These are phyloP conservation scores for Tragelaphus eurycerus DNA, from an alignment of 2,797 vertebrate species.

Conservation along the genomic window DNA sequence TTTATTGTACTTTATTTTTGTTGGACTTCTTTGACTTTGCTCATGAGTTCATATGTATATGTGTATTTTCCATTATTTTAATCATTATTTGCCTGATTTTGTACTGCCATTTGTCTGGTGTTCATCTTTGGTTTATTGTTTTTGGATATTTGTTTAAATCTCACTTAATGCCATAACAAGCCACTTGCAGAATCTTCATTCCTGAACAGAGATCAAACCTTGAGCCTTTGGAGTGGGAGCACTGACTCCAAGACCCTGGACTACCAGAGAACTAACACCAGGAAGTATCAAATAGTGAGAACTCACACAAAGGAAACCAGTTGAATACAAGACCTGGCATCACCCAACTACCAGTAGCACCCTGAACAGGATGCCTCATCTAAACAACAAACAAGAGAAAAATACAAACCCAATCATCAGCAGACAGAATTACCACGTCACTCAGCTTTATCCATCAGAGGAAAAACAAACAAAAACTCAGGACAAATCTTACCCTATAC, in stretches of 20 bases:
- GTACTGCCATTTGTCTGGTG: neutral
- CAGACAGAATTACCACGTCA: neutral
- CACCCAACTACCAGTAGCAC: neutral
- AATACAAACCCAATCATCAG: neutral
- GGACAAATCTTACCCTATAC: neutral
- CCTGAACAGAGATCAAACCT: neutral
- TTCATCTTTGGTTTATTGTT: neutral
- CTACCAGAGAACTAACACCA: neutral
- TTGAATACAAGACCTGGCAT: neutral
- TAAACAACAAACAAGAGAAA: neutral
- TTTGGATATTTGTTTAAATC: neutral
- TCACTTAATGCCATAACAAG: neutral
- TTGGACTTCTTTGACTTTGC: neutral
- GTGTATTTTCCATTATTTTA: neutral
- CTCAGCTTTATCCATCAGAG: neutral
- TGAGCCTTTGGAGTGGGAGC: neutral
- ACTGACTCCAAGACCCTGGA: neutral
- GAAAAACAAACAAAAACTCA: neutral
- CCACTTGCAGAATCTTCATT: accelerated
- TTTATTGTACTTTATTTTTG: neutral
- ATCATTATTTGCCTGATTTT: neutral
- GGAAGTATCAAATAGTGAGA: too few relatives aligned
- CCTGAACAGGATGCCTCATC: neutral
- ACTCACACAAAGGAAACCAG: neutral
- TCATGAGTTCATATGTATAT: neutral